These are phyloP conservation scores for Pogonophryne albipinna DNA, from an alignment of 2,797 vertebrate genomes.

Conservation along the genomic window DNA sequence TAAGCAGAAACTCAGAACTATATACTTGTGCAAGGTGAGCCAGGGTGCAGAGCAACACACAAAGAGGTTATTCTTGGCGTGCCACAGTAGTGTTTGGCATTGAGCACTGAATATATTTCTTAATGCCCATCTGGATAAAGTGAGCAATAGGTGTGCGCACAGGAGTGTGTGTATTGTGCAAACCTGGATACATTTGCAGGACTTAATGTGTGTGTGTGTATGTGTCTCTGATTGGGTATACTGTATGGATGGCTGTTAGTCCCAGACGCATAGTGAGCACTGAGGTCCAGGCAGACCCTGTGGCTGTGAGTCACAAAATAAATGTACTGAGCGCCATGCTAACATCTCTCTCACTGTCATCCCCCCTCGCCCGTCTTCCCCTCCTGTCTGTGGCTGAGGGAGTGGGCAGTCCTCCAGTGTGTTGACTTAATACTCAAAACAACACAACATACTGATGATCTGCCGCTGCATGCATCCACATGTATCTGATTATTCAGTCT, in stretches of 20 bases:
- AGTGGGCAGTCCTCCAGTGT: conserved; percentile 39
- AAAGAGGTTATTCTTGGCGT: conserved; percentile 77
- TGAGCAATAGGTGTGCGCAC: conserved; percentile 19
- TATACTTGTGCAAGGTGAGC: conserved; percentile 72
- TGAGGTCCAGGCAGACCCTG: conserved; percentile 81
- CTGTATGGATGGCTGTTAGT: conserved; percentile 37
- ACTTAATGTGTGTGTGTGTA: conserved; percentile 10
- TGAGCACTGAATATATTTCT: conserved; percentile 47
- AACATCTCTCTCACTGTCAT: conserved; percentile 57
- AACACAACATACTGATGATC: conserved; percentile 59
- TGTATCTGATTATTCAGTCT: conserved; percentile 35
- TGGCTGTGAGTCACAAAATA: conserved; percentile 77
- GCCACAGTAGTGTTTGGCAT: conserved; percentile 57
- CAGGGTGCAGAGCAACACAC: conserved; percentile 72
- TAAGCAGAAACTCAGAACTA: conserved; percentile 58
- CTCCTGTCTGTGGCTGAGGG: conserved; percentile 55
- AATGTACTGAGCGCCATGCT: conserved; percentile 59
- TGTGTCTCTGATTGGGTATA: conserved; percentile 15
- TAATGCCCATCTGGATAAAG: conserved; percentile 55
- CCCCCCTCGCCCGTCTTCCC: conserved; percentile 40
- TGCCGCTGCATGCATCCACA: conserved; percentile 23
- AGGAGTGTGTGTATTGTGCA: neutral
- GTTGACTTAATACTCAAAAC: conserved; percentile 61
- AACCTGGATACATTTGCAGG: conserved; percentile 12
- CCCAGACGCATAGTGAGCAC: conserved; percentile 65